Conservation (phyloP, 2,888 invertebrate species). For the Hyposoter didymator region DNA sequence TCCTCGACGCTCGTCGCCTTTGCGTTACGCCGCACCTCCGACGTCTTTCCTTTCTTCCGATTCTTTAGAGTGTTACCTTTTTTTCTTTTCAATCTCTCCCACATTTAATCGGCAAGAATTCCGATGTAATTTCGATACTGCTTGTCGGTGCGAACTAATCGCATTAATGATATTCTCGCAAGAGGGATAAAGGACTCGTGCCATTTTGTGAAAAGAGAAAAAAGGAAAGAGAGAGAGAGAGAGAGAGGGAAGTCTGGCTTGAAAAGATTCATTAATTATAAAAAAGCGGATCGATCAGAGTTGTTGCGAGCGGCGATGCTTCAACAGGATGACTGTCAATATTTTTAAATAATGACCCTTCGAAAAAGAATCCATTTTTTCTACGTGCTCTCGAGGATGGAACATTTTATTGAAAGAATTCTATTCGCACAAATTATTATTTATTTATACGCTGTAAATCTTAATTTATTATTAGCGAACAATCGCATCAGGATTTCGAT, state of each 20-base stretch:
- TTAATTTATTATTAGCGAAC: background rate
- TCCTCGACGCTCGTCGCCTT: constrained; percentile 6
- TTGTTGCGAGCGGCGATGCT: constrained; percentile 8
- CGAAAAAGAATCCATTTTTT: constrained; percentile 15
- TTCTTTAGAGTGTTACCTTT: background rate
- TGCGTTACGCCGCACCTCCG: constrained; percentile 14
- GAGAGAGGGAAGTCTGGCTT: background rate
- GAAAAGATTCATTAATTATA: constrained; percentile 58
- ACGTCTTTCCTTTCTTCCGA: background rate
- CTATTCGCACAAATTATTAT: constrained; percentile 7
- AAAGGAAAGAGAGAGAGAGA: background rate
- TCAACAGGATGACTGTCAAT: constrained; percentile 42
- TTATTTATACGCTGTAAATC: background rate
- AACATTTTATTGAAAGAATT: background rate
- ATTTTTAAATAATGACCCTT: constrained; percentile 44
- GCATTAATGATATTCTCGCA: constrained; percentile 30
- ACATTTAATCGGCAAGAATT: constrained; percentile 31
- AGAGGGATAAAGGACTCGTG: background rate
- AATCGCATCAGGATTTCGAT: background rate
- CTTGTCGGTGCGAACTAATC: constrained; percentile 40
- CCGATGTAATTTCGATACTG: constrained; percentile 30
- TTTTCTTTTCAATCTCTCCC: background rate
- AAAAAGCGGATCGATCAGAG: constrained; percentile 49
- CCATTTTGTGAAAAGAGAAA: constrained; percentile 4
- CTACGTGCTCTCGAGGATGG: background rate